phyloP scores from a whole-genome alignment of 2,113 vertebrate genomes.

The Puffinus mauretanicus region DNA sequence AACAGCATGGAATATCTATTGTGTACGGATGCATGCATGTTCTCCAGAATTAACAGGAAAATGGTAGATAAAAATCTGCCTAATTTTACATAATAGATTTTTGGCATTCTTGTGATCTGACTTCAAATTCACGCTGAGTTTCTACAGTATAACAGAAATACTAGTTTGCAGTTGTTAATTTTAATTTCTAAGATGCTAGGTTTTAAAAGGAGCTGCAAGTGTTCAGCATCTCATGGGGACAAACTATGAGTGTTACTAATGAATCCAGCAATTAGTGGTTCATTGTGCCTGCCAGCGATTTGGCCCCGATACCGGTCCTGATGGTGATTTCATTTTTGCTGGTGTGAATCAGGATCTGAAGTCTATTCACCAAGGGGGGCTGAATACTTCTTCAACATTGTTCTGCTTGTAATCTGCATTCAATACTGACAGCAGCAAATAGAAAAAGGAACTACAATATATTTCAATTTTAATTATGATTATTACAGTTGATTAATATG shows the following conservation, averaged over 20 bases:
- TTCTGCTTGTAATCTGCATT: neutral
- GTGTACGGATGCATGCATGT: neutral
- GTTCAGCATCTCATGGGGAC: conserved; percentile 54
- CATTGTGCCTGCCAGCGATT: conserved; percentile 65
- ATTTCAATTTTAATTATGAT: neutral
- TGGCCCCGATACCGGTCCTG: conserved; percentile 36
- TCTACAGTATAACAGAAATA: conserved; percentile 39
- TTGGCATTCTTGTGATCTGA: conserved; percentile 54
- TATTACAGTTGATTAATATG: neutral
- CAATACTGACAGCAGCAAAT: neutral
- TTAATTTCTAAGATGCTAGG: conserved; percentile 41
- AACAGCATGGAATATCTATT: conserved; percentile 27
- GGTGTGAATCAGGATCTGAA: conserved; percentile 41
- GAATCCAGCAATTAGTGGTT: conserved; percentile 62
- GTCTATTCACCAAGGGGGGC: neutral
- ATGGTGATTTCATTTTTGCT: conserved; percentile 52
- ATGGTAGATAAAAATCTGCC: conserved; percentile 39
- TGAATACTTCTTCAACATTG: neutral
- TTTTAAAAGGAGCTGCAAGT: conserved; percentile 51
- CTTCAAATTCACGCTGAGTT: conserved; percentile 41
- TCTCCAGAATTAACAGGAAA: conserved; percentile 32
- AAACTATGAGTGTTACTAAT: conserved; percentile 64
- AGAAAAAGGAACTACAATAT: neutral
- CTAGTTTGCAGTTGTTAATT: conserved; percentile 57
- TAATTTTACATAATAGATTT: conserved; percentile 42